Evolutionary conservation across 2,113 vertebrate genomes (phyloP), one percentile per base, ranked within the genome.

Genomic region (Myotis davidii): DNA sequence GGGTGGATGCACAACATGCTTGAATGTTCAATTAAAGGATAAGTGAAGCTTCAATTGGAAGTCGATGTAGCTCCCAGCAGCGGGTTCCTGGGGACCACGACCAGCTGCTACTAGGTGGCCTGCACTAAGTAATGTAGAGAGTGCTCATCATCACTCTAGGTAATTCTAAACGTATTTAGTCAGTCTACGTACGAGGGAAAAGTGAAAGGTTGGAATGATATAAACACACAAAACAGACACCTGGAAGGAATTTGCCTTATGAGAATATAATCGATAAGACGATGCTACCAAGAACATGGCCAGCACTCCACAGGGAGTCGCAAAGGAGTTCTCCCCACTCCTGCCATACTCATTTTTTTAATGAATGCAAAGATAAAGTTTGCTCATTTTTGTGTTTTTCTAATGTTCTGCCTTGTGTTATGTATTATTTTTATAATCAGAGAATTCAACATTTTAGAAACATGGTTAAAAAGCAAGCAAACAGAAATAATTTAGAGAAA

Each of bases 21-120:
- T 86, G 77, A 65, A 72, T 88, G 23, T 84, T 90, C 50, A 69
- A 73, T 79, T 48, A 94, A 81, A 94, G 65, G 50, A 65, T 72
- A 92, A 95, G 0, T 54, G 48, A 86, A 20, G n/a, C 84, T 96
- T 91, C 48, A 34, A 69, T 59, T 84, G 81, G 16, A 94, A 93
- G 70, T 78, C 86, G 27, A 74, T 42, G 21, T 65, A 76, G 76
- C 56, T 89, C 37, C 82, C 32, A 73, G 48, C 48, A 34, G 39
- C 74, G 42, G 29, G 74, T 72, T 88, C n/a, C 54, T 34, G 74
- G 48, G 45, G 21, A 61, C 17, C 39, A 69, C 6, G 65, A 78
- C 79, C 67, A 88, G 78, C 48, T 78, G 4, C 79, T 69, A 64
- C 89, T 64, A 50, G 54, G 79, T 76, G 32, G 74, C 37, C 11